Base-by-base conservation (phyloP, 92 coral and sea anemone genomes). In the Siderastrea radians region DNA sequence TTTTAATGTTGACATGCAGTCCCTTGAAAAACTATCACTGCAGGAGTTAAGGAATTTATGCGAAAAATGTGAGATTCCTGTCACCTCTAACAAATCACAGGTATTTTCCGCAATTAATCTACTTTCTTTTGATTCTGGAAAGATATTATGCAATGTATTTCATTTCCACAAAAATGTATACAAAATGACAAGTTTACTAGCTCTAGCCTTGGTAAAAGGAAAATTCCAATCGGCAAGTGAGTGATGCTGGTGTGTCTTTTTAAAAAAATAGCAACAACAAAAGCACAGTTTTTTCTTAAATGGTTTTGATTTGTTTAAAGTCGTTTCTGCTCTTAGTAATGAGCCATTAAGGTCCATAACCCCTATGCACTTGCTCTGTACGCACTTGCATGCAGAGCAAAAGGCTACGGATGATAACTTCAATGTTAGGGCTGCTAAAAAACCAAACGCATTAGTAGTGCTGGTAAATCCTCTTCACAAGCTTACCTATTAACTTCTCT, bases 31-130 rank as follows among this genome's bases (percentile, higher is more conserved):
- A 7, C 46, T 75, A 45, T 54, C 57, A 17, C 15, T 75, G 57
- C 61, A 75, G 62, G 62, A 7, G 4, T 9, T 75, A 49, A 49
- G 62, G 62, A 19, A 49, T 6, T 11, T 75, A 2, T 48, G 62
- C 47, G 62, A 52, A 11, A 48, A 44, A 26, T 75, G 63, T 49
- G 57, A 52, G 11, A 75, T 75, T 12, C 62, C 57, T 44, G 61
- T 43, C 62, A 48, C 17, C 43, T 63, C 80, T 43, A 13, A 44
- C 47, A 75, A 75, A 16, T 75, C 80, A 48, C 57, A 75, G 80
- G 66, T 75, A 63, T n/a, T 17, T n/a, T 17, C 68, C 10, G 68
- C 14, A 9, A 48, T 38, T 5, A n/a, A 74, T 38, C 6, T 8
- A 12, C 44, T 57, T 4, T 14, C 26, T n/a, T n/a, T 63, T 63